Evolutionary conservation across 2,888 invertebrate genomes (phyloP), one percentile per base, ranked within the genome.

Genomic region (Dimorphilus gyrociliatus): DNA sequence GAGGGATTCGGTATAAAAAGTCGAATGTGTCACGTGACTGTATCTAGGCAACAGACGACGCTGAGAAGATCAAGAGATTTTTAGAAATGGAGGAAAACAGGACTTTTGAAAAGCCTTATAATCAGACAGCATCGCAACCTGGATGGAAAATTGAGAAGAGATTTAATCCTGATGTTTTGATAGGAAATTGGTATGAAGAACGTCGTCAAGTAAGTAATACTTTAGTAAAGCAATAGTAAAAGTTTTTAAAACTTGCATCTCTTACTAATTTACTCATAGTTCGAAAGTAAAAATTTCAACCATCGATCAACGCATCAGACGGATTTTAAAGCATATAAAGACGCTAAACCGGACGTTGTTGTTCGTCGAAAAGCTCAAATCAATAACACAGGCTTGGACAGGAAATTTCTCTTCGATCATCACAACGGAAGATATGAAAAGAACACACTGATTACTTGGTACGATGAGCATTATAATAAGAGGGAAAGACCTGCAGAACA

Each of bases 131-230:
- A 35, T 51, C 50, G 51, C 36, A 45, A 40, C 55, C 57, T 23
- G 53, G 55, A 14, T 57, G 57, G 57, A 44, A 53, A 37, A 54
- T 56, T 26, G 54, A 55, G 36, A 55, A 55, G 32, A 43, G 44
- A 32, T 58, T 39, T 42, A 37, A 52, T 6, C 47, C 47, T 1
- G 53, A 51, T 23, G 58, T 58, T 25, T 40, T 58, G 14, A 55
- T 58, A n/a, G 56, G 56, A 33, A 58, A 58, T 39, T 58, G 58
- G 58, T 35, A 41, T 3, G 56, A 58, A 37, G 53, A 57, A 12
- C 44, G 53, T 35, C 38, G 50, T 27, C 42, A 41, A 25, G 56
- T 55, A 41, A 44, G 50, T 46, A 18, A 28, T 13, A 25, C n/a
- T 7, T 10, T 25, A 12, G 8, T n/a, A n/a, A n/a, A n/a, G n/a